A percentile compares a stretch with the other conserved stretches of the same genome.
These are phyloP conservation scores for Oxycera nigricornis DNA, from an alignment of 2,888 invertebrate species.

Conservation along the genomic window DNA sequence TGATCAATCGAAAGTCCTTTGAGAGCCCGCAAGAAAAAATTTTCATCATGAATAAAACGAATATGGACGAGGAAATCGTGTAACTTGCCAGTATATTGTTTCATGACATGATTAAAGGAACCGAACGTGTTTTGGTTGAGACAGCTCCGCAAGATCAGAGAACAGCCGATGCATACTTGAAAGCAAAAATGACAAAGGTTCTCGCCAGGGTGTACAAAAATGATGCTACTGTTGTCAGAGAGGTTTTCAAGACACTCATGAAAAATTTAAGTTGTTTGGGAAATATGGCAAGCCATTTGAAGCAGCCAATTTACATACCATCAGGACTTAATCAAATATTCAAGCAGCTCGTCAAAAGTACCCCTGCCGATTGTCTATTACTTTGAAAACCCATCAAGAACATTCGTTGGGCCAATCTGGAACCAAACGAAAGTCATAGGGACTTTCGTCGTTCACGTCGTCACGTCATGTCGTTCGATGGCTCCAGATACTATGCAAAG, in stretches of 20 bases:
- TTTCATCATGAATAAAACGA: constrained; percentile 10
- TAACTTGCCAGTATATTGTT: constrained; percentile 4
- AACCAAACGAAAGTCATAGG: constrained; percentile 47
- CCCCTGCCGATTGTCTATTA: constrained; percentile 68
- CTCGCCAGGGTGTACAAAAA: constrained; percentile 48
- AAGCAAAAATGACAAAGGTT: not conserved
- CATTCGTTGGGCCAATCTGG: constrained; percentile 62
- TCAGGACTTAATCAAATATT: constrained; percentile 55
- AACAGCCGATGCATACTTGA: not conserved
- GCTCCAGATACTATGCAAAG: constrained; percentile 73
- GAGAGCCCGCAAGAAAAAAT: constrained; percentile 11
- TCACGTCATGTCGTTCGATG: constrained; percentile 74
- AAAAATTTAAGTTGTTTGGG: constrained; percentile 66
- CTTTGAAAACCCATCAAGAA: constrained; percentile 75
- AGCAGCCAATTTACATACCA: constrained; percentile 53
- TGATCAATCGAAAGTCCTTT: constrained; percentile 11
- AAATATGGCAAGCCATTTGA: constrained; percentile 47
- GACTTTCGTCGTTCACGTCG: too few species aligned
- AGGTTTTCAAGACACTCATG: constrained; percentile 48
- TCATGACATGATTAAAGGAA: not conserved
- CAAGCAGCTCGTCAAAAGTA: constrained; percentile 49
- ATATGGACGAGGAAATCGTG: constrained; percentile 17
- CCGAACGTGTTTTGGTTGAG: not conserved
- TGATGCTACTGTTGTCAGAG: constrained; percentile 43
- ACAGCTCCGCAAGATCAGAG: not conserved